phyloP scores from a whole-genome alignment of 2,113 vertebrate species.

The Vimba vimba region DNA sequence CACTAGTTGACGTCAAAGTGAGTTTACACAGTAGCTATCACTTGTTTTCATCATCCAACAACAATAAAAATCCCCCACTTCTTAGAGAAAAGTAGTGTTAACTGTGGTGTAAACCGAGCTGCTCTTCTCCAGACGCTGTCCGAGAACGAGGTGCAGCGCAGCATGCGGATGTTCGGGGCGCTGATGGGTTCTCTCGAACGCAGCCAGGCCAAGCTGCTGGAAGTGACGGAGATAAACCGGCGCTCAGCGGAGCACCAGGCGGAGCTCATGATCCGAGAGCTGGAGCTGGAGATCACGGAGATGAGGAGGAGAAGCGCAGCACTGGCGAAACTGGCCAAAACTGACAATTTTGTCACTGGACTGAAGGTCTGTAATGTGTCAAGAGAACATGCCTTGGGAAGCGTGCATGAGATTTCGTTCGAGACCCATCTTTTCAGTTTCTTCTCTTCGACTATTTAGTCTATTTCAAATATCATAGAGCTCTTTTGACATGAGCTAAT shows the following conservation, averaged over 20 bases:
- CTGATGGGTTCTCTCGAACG: slow-evolving; percentile 66
- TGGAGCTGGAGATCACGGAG: slow-evolving; percentile 71
- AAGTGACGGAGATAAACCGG: slow-evolving; percentile 66
- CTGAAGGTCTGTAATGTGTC: slow-evolving; percentile 62
- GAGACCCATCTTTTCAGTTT: neutral
- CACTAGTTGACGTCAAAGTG: slow-evolving; percentile 65
- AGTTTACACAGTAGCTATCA: neutral
- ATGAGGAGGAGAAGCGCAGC: slow-evolving; percentile 60
- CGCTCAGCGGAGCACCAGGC: slow-evolving; percentile 64
- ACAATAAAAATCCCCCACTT: neutral
- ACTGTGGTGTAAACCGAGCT: no score
- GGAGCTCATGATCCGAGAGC: slow-evolving; percentile 62
- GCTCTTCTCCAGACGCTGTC: slow-evolving; percentile 55
- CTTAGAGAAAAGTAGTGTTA: neutral
- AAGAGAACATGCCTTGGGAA: neutral
- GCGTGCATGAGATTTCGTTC: neutral
- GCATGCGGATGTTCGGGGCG: slow-evolving; percentile 58
- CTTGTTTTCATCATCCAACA: neutral
- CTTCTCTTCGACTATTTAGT: neutral
- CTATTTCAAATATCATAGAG: neutral
- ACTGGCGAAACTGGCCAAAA: slow-evolving; percentile 61
- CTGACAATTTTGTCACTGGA: slow-evolving; percentile 64
- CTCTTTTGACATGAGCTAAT: neutral
- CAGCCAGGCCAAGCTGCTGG: slow-evolving; percentile 67
- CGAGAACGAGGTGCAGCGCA: slow-evolving; percentile 62